Conservation (phyloP, 2,797 vertebrate genomes). For the Neosilurus mollespiculum region DNA sequence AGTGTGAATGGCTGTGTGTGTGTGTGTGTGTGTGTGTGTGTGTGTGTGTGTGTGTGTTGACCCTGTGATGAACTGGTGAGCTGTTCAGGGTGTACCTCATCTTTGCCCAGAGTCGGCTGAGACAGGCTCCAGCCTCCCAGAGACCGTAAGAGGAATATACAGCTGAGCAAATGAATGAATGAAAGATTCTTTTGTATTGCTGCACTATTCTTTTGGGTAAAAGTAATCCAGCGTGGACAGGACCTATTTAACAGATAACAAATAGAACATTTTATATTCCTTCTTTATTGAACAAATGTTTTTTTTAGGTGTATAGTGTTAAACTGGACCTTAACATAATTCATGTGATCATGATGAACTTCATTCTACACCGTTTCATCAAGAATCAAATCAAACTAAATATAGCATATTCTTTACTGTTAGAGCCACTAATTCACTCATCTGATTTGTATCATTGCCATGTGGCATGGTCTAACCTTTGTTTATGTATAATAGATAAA, state of each 20-base stretch:
- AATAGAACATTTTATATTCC: not conserved
- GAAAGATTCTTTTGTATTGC: not conserved
- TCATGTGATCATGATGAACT: not conserved
- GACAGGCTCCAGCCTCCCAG: too few relatives aligned
- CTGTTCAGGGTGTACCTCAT: too few relatives aligned
- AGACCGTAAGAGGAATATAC: too few relatives aligned
- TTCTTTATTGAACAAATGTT: not conserved
- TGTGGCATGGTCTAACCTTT: slow-evolving; percentile 22
- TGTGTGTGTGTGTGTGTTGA: too few relatives aligned
- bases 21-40: too few relatives aligned
- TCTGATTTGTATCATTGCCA: not conserved
- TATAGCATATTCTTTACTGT: not conserved
- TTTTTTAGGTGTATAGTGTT: not conserved
- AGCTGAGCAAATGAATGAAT: too few relatives aligned
- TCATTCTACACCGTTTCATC: not conserved
- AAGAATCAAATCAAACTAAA: not conserved
- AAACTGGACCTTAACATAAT: not conserved
- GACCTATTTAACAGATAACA: not conserved
- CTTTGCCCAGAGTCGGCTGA: too few relatives aligned
- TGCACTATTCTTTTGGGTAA: not conserved
- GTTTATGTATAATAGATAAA: slow-evolving; percentile 21
- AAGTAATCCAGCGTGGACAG: not conserved
- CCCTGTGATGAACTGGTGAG: too few relatives aligned
- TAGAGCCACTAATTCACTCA: slow-evolving; percentile 1
- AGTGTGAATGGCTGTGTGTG: too few relatives aligned